Base-by-base conservation (phyloP, 2,113 vertebrate genomes). In the Prinia subflava region DNA sequence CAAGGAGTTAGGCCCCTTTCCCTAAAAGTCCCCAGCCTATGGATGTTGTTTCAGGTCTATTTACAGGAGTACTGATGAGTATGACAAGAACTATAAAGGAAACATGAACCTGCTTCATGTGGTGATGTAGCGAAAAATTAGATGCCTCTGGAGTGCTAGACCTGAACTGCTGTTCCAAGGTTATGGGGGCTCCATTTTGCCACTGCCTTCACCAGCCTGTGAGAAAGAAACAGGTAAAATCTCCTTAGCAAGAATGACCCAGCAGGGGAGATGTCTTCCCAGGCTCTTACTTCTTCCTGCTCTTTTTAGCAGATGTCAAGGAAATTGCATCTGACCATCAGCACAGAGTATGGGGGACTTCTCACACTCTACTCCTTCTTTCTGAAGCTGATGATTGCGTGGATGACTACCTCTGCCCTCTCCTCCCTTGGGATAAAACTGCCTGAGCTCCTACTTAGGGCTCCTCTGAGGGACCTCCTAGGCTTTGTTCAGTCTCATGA, bases 11-110 rank as follows among this genome's bases (percentile, higher is more conserved):
- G 25, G n/a, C 35, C 10, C 8, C 15, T 75, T 41, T 64, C 30
- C 52, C 55, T 83, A 10, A 39, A 92, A 91, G 67, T 41, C 33
- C 37, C 24, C 47, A 49, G 49, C 49, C 37, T 74, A 15, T 2
- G 10, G 60, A 68, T 91, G 30, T 18, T 84, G 41, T 49, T 81
- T 62, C 68, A 88, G 56, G 28, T 78, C 37, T 90, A 18, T 93
- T 94, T 94, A 77, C 60, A 86, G 46, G 53, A 92, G 46, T 83
- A 95, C 35, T 63, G 90, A 83, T 65, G 69, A 86, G 56, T 57
- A 87, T 0, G 0, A 70, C 59, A 91, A 89, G 79, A 92, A 74
- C 46, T 53, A 60, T 46, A 69, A 67, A 60, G 42, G 92, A 95
- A 97, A 95, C 17, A 37, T 27, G 60, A 95, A 79, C 65, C 65